Evolutionary conservation across 2,797 vertebrate species (phyloP).

Genomic region (Stomatorhinus walkeri): DNA sequence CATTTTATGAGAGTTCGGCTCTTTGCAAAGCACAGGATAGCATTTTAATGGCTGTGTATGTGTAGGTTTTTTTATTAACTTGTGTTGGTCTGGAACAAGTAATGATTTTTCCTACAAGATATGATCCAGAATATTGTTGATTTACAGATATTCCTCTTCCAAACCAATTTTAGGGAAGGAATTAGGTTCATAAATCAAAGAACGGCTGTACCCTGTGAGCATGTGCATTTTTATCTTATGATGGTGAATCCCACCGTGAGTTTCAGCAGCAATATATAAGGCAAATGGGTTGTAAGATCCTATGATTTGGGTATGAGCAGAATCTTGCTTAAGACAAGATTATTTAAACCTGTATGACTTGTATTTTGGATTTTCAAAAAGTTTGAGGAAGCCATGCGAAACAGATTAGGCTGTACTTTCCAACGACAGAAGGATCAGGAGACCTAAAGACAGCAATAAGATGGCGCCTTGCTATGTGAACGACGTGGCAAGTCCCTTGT

Average conservation of each 20-base stretch:
- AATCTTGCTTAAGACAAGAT: neutral
- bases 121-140: neutral
- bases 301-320: neutral
- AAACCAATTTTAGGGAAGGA: neutral
- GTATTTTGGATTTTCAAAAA: neutral
- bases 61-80: neutral
- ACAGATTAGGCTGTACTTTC: conserved; percentile 1
- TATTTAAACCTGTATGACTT: neutral
- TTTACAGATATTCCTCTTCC: neutral
- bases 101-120: neutral
- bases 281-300: neutral
- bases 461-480: neutral
- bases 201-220: neutral
- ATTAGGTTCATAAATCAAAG: neutral
- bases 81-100: neutral
- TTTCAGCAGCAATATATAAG: neutral
- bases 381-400: neutral
- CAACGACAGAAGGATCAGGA: neutral
- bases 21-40: neutral
- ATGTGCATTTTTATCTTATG: neutral
- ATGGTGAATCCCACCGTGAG: neutral
- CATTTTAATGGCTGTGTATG: neutral
- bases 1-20: neutral
- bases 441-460: neutral
- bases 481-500: neutral